Evolutionary conservation across 1,140 invertebrate species (phyloP).

Genomic region (Drosophila erecta): DNA sequence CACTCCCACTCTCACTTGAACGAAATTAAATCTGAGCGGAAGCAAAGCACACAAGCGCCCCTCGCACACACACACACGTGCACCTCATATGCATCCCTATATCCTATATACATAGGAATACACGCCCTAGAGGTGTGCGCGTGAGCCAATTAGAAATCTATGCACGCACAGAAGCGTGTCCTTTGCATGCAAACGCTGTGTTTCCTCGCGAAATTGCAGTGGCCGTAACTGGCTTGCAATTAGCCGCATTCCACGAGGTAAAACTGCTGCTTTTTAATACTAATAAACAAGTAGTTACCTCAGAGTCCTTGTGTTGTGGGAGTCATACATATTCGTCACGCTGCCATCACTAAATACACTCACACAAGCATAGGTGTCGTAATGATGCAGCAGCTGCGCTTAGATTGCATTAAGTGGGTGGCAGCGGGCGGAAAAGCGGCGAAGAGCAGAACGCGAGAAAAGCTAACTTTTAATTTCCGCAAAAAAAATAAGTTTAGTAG

Average conservation of each 20-base stretch:
- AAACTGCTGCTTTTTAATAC: neutral
- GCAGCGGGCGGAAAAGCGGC: slow-evolving; percentile 13
- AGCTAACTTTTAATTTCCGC: slow-evolving; percentile 81
- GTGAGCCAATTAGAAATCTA: neutral
- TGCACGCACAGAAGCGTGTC: neutral
- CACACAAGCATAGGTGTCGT: slow-evolving; percentile 40
- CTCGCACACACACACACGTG: slow-evolving; percentile 5
- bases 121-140: neutral
- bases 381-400: slow-evolving; percentile 83
- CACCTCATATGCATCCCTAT: neutral
- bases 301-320: neutral
- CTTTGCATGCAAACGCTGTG: neutral
- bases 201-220: too few species aligned
- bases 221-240: too few species aligned
- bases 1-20: slow-evolving; percentile 28
- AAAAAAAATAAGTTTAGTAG: slow-evolving; percentile 67
- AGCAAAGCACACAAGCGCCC: slow-evolving; percentile 56
- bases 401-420: slow-evolving; percentile 83
- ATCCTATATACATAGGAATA: neutral
- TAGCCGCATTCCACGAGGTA: too few species aligned
- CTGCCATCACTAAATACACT: neutral
- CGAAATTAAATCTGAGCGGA: slow-evolving; percentile 82
- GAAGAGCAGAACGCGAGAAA: slow-evolving; percentile 33
- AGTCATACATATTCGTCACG: too few species aligned
- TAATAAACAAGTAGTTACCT: neutral